These are phyloP conservation scores for Oxygymnocypris stewartii DNA, from an alignment of 2,113 vertebrate species.

Conservation along the genomic window DNA sequence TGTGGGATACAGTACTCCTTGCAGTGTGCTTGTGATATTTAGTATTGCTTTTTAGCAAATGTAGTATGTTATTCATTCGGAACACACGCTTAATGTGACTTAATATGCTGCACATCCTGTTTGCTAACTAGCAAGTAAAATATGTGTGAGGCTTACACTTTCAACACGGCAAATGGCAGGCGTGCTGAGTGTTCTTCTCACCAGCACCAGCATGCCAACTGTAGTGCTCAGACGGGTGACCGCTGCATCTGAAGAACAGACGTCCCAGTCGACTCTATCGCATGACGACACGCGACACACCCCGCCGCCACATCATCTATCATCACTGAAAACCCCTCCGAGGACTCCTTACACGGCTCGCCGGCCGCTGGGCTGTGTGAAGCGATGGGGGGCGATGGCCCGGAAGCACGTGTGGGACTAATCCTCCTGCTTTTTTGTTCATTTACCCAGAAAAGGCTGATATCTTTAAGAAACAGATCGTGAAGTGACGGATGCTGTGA, in stretches of 20 bases:
- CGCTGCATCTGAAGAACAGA: constrained; percentile 15
- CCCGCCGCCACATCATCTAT: constrained; percentile 66
- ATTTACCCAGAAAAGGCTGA: constrained; percentile 55
- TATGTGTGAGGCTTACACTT: constrained; percentile 6
- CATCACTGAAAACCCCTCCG: constrained; percentile 63
- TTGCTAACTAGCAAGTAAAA: constrained; percentile 9
- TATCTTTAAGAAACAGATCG: constrained; percentile 79
- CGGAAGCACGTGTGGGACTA: constrained; percentile 62
- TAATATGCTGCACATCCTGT: constrained; percentile 6
- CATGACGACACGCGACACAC: constrained; percentile 15
- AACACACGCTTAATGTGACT: background rate
- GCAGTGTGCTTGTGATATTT: background rate
- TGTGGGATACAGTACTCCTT: background rate
- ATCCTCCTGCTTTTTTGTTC: constrained; percentile 71
- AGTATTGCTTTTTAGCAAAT: background rate
- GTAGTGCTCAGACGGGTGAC: constrained; percentile 49
- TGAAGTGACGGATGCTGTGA: constrained; percentile 72
- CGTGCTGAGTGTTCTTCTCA: constrained; percentile 25
- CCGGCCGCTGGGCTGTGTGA: constrained; percentile 18
- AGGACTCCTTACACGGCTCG: constrained; percentile 26
- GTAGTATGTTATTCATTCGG: background rate
- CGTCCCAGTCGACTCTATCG: constrained; percentile 11
- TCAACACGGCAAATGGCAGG: constrained; percentile 29
- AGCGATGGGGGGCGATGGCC: constrained; percentile 23
- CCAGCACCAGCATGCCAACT: constrained; percentile 73